Evolutionary conservation across 2,888 invertebrate genomes (phyloP).

Genomic region (Tenodera sinensis): DNA sequence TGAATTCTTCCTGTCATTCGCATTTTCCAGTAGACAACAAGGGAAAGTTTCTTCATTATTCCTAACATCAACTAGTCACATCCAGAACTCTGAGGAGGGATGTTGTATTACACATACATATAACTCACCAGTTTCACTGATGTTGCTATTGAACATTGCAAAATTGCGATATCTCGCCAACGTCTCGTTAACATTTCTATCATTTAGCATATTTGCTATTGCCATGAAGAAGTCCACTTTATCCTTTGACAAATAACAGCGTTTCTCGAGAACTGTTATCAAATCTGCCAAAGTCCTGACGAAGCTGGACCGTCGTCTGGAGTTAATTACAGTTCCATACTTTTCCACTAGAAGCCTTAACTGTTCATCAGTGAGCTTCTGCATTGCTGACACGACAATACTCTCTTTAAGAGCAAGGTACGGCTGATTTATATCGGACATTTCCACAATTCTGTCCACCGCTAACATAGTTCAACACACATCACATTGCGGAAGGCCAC

Average conservation of each 20-base stretch:
- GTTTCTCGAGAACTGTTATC: constrained; percentile 15
- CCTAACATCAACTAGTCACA: no score
- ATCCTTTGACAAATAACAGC: constrained; percentile 2
- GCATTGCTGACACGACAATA: background rate
- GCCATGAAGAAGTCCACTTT: background rate
- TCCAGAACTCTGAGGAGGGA: no score
- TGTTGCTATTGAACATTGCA: background rate
- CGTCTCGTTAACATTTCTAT: background rate
- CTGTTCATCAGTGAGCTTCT: background rate
- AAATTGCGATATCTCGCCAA: background rate
- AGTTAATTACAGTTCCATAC: constrained; percentile 14
- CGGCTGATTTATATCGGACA: background rate
- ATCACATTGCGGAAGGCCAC: no score
- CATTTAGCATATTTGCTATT: background rate
- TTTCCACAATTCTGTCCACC: background rate
- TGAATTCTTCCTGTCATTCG: no score
- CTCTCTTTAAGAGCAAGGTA: background rate
- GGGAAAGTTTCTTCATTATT: no score
- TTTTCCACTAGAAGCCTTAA: background rate
- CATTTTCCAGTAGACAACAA: no score
- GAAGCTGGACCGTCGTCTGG: constrained; percentile 18
- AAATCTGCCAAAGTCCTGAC: constrained; percentile 8
- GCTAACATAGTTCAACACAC: no score
- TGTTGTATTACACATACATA: no score
- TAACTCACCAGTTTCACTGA: no score